phyloP scores from a whole-genome alignment of 2,113 vertebrate species.

The Casuarius casuarius region DNA sequence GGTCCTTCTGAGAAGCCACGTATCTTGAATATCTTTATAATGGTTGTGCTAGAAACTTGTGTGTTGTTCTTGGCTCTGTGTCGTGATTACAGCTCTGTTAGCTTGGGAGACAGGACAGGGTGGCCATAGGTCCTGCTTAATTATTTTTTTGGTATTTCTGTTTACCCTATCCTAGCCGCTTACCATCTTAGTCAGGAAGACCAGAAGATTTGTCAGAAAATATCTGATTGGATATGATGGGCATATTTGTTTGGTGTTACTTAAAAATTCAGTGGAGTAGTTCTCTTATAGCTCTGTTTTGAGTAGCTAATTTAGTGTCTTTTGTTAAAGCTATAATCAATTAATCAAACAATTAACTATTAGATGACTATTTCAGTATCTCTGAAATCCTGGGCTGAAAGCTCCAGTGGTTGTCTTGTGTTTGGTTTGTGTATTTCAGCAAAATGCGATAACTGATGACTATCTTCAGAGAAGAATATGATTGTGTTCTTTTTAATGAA shows the following conservation, averaged over 20 bases:
- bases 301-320: slow-evolving; percentile 6
- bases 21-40: not conserved
- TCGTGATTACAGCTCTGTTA: not conserved
- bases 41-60: not conserved
- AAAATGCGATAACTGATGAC: slow-evolving; percentile 59
- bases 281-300: not conserved
- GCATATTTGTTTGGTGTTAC: not conserved
- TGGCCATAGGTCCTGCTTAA: not conserved
- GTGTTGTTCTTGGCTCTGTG: not conserved
- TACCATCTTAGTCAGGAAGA: not conserved
- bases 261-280: not conserved
- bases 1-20: not conserved
- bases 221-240: not conserved
- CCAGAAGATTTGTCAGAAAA: not conserved
- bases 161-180: not conserved
- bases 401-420: not conserved
- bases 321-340: not conserved
- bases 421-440: slow-evolving; percentile 35
- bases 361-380: not conserved
- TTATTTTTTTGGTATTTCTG: not conserved
- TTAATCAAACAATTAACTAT: not conserved
- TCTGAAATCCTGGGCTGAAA: not conserved
- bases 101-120: not conserved
- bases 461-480: slow-evolving; percentile 66
- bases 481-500: slow-evolving; percentile 73